Evolutionary conservation across 2,797 vertebrate species (phyloP).

Genomic region (Emys orbicularis): DNA sequence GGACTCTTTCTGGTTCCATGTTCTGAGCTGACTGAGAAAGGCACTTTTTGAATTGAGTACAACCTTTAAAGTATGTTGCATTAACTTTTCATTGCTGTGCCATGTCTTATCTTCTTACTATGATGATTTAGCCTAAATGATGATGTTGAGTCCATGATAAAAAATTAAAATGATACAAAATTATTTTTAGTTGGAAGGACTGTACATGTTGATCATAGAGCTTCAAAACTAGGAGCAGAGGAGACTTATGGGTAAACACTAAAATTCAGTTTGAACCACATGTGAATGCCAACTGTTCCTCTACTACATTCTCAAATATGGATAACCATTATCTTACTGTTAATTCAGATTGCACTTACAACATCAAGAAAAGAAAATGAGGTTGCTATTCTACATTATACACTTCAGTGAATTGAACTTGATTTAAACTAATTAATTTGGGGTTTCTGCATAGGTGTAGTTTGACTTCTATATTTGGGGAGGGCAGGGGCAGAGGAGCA

Average conservation of each 20-base stretch:
- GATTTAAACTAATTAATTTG: background rate
- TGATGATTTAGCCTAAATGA: background rate
- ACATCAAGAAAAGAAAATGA: conserved; percentile 4
- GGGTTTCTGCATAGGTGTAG: background rate
- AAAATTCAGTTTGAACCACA: background rate
- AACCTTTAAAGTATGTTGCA: background rate
- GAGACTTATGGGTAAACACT: background rate
- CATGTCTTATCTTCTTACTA: background rate
- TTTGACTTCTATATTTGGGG: background rate
- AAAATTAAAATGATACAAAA: background rate
- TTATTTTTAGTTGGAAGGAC: background rate
- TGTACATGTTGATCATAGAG: background rate
- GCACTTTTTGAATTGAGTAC: background rate
- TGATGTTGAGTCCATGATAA: background rate
- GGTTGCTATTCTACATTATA: background rate
- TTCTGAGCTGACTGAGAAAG: background rate
- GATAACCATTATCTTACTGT: background rate
- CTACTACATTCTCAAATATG: background rate
- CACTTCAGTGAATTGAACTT: conserved; percentile 16
- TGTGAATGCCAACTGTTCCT: background rate
- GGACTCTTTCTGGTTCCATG: background rate
- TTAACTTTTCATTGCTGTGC: background rate
- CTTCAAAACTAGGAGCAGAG: background rate
- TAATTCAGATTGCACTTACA: conserved; percentile 19
- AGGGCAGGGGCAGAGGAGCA: no score